A percentile compares a stretch with the other conserved stretches of the same genome.
These are phyloP conservation scores for Alaudala cheleensis DNA, from an alignment of 2,113 vertebrate genomes.

Conservation along the genomic window DNA sequence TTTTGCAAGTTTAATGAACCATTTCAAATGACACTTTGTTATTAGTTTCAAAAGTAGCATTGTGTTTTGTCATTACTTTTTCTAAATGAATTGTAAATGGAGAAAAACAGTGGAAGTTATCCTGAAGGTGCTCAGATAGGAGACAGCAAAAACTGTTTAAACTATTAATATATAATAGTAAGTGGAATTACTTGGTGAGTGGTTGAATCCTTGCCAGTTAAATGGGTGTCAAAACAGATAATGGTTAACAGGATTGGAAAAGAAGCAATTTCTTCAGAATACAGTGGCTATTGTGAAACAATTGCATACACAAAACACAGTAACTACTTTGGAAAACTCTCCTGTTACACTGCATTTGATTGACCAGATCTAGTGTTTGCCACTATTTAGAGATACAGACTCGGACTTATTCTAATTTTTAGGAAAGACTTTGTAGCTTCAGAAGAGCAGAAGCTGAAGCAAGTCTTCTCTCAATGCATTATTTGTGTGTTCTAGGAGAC, in stretches of 20 bases:
- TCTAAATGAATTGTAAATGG: neutral
- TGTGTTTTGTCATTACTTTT: constrained; percentile 31
- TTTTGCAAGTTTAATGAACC: constrained; percentile 46
- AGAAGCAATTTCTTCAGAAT: constrained; percentile 28
- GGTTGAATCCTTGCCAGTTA: constrained; percentile 16
- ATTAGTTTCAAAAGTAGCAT: constrained; percentile 25
- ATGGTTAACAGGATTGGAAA: constrained; percentile 6
- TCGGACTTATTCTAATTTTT: neutral
- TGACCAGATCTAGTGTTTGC: neutral
- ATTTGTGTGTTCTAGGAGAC: neutral
- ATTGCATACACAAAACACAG: neutral
- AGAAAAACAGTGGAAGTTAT: constrained; percentile 9
- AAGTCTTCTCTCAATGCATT: neutral
- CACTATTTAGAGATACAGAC: neutral
- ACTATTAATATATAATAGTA: constrained; percentile 3
- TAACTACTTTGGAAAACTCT: neutral
- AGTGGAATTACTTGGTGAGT: constrained; percentile 3
- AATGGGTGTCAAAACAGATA: constrained; percentile 9
- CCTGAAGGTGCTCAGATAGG: neutral
- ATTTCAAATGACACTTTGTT: constrained; percentile 39
- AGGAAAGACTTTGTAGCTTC: neutral
- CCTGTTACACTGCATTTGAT: neutral
- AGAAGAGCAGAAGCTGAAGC: neutral
- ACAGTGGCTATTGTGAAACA: neutral
- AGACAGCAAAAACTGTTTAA: neutral